Base-by-base conservation (phyloP, 2,797 vertebrate species). In the Chelon labrosus region DNA sequence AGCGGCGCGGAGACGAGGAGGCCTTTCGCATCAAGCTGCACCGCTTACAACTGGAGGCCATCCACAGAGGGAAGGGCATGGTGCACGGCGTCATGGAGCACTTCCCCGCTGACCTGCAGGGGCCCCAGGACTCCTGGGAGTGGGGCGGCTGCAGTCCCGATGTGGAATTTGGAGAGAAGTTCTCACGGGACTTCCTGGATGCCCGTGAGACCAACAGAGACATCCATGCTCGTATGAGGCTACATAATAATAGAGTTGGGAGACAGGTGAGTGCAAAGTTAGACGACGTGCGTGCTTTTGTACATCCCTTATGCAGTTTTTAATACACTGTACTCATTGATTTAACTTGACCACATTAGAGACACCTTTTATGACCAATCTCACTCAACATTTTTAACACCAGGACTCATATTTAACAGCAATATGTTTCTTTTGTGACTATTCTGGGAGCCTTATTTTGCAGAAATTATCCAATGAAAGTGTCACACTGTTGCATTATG, bases 111-210 rank as follows among this genome's bases (percentile, higher is more conserved):
- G 97, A 98, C 50, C 92, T 96, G 59, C 96, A 96, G 0, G 96
- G 96, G 51, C 96, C 97, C 35, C 97, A 98, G 89, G 98, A 99
- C 93, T 96, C 97, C 89, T 99, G 98, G 98, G 98, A 99, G 63
- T 99, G 98, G 98, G 98, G 98, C 3, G 98, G 98, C 79, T 99
- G 98, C 94, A 99, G 98, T 86, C 98, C 98, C 0, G 97, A 99
- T 0, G 96, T 99, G 93, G 97, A 99, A 84, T 99, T 97, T 42
- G 98, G 97, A 52, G 97, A 99, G 87, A 97, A 97, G 89, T 99
- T 99, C 93, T 99, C 98, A 44, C 96, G 96, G 85, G 98, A 99
- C 85, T 99, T 99, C 91, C 93, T 99, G 2, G 98, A 99, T 73
- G 97, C 98, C 66, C 95, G 98, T 7, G 98, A 99, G 90, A 97